These are phyloP conservation scores for Xiphophorus birchmanni DNA, from an alignment of 2,797 vertebrate genomes.

Conservation along the genomic window DNA sequence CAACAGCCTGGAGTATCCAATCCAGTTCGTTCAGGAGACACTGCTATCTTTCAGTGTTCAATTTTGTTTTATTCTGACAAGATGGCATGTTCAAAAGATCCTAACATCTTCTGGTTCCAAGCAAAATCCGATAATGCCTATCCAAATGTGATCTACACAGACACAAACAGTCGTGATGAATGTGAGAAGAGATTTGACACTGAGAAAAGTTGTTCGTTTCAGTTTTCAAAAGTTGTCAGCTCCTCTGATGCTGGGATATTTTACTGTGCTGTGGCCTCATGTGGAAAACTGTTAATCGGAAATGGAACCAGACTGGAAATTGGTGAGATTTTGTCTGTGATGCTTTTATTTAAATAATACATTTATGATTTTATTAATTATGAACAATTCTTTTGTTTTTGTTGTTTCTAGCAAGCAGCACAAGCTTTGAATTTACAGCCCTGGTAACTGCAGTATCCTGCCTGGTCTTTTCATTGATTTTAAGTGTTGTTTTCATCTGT, in stretches of 20 bases:
- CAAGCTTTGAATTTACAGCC: not conserved
- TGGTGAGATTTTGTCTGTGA: not conserved
- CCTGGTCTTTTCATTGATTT: constrained; percentile 12
- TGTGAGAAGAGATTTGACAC: constrained; percentile 7
- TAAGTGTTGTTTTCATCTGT: constrained; percentile 16
- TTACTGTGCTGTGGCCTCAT: constrained; percentile 1
- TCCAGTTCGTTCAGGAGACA: constrained; percentile 1
- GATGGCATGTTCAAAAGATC: constrained; percentile 16
- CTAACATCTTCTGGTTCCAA: constrained; percentile 22
- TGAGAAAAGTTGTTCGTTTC: constrained; percentile 5
- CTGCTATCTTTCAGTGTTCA: constrained; percentile 30
- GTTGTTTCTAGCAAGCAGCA: not conserved
- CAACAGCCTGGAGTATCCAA: not conserved
- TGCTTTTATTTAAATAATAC: not conserved
- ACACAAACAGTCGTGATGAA: not conserved
- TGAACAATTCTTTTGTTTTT: not conserved
- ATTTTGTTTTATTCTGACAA: constrained; percentile 5
- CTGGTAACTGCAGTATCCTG: not conserved
- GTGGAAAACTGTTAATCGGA: not conserved
- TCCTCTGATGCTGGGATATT: not conserved
- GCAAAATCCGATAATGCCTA: not conserved
- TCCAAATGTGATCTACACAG: constrained; percentile 18
- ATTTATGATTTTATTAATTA: not conserved
- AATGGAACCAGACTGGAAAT: not conserved
- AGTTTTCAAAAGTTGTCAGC: not conserved